phyloP scores from a whole-genome alignment of 2,888 invertebrate species.

The Pseudococcus viburni region DNA sequence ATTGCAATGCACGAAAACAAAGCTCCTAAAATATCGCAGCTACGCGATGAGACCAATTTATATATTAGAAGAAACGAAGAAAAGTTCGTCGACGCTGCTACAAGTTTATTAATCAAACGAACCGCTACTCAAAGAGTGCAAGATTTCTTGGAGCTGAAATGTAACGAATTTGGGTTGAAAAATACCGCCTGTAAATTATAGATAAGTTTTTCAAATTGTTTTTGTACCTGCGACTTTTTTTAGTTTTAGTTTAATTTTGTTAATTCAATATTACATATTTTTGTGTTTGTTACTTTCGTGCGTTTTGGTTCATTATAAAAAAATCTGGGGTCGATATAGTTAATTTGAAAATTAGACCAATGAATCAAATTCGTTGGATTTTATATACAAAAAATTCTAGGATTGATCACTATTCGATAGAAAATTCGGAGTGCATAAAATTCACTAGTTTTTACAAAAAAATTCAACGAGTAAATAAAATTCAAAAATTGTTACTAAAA shows the following conservation, averaged over 20 bases:
- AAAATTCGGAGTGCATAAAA: too few species aligned
- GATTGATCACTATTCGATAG: too few species aligned
- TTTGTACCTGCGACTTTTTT: not conserved
- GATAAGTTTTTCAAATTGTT: not conserved
- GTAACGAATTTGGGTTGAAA: slow-evolving; percentile 58
- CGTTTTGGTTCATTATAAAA: not conserved
- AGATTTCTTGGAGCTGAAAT: slow-evolving; percentile 56
- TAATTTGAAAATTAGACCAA: too few species aligned
- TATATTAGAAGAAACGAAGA: slow-evolving; percentile 86
- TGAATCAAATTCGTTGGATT: too few species aligned
- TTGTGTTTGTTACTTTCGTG: not conserved
- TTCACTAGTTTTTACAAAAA: not conserved
- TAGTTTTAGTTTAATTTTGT: not conserved
- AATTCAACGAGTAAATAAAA: not conserved
- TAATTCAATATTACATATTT: not conserved
- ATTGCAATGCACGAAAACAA: slow-evolving; percentile 86
- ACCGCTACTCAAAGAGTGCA: slow-evolving; percentile 57
- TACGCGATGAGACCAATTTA: slow-evolving; percentile 83
- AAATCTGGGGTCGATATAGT: too few species aligned
- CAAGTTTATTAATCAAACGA: slow-evolving; percentile 71
- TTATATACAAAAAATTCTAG: too few species aligned
- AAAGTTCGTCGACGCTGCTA: slow-evolving; percentile 79
- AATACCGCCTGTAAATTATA: slow-evolving; percentile 60
- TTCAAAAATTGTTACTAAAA: too few species aligned
- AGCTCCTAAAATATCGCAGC: slow-evolving; percentile 79